Evolutionary conservation across 2,888 invertebrate genomes (phyloP), one percentile per base, ranked within the genome.

Genomic region (Catocala nupta): DNA sequence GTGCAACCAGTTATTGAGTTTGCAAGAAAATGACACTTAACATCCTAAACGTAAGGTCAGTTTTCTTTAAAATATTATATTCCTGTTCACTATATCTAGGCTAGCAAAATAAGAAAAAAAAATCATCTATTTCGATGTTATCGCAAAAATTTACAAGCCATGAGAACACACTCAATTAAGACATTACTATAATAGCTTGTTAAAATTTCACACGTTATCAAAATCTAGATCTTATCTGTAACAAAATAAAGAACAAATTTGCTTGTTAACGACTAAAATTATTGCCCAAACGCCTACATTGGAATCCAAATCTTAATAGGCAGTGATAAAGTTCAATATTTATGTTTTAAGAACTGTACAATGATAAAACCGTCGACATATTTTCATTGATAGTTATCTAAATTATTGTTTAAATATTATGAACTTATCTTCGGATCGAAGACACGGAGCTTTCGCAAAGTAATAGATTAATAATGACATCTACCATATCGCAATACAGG

Each of bases 121-220:
- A 39, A 39, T 39, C 36, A 71, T 74, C 65, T 58, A 58, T 47
- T 49, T 65, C 56, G 80, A 78, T 75, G 65, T 39, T 70, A 80
- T 81, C 77, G 70, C 69, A 50, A 70, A 76, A 65, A 75, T 63
- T 63, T 76, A 78, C 75, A 67, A 65, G 73, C 70, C 77, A 74
- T 83, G 85, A 70, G 83, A 86, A 85, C 68, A 70, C 65, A 68
- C 52, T 70, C 78, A 81, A 84, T 82, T 81, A 81, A 75, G 62
- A 65, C 57, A 75, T 81, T 70, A 80, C 50, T 71, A 82, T 82
- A 82, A 83, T 79, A 62, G 65, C 63, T 59, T 48, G 63, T 76
- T 65, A 66, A 61, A 68, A 69, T 25, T 69, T 33, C 5, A n/a
- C 25, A 33, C 33, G 59, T 59, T 13, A 48, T 5, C 34, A 33